Evolutionary conservation across 2,113 vertebrate species (phyloP).

Genomic region (Clarias magur): DNA sequence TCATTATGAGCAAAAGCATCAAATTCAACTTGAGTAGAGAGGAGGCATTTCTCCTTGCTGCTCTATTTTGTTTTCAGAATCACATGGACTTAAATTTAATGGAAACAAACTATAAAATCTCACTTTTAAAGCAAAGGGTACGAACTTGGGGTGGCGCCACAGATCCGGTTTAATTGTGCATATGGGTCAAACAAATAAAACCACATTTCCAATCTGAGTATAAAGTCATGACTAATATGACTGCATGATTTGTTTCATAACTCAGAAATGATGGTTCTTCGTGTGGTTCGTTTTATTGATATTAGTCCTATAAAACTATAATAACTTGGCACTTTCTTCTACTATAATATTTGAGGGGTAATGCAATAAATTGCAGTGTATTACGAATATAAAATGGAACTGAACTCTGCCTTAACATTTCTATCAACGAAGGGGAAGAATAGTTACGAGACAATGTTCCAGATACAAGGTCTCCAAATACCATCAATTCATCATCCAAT

Average conservation of each 20-base stretch:
- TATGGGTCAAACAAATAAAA: slow-evolving; percentile 55
- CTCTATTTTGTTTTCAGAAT: slow-evolving; percentile 1
- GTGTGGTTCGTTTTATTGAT: slow-evolving; percentile 67
- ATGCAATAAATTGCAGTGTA: slow-evolving; percentile 51
- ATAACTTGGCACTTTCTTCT: slow-evolving; percentile 60
- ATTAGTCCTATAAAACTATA: slow-evolving; percentile 63
- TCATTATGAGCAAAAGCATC: neutral
- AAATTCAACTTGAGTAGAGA: slow-evolving; percentile 1
- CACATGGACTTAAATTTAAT: slow-evolving; percentile 22
- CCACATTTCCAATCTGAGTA: slow-evolving; percentile 54
- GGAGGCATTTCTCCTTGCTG: neutral
- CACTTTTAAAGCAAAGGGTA: slow-evolving; percentile 18
- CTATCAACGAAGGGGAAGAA: neutral
- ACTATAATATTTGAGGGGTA: slow-evolving; percentile 61
- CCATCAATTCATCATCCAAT: neutral
- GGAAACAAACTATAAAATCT: neutral
- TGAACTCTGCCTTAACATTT: slow-evolving; percentile 25
- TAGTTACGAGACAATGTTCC: slow-evolving; percentile 14
- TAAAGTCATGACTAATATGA: slow-evolving; percentile 60
- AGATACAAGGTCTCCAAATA: slow-evolving; percentile 7
- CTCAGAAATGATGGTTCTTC: slow-evolving; percentile 65
- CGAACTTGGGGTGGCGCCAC: neutral
- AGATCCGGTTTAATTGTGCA: slow-evolving; percentile 22
- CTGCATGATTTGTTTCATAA: slow-evolving; percentile 63
- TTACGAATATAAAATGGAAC: slow-evolving; percentile 12